Conservation (phyloP, 2,797 vertebrate species). For the Sebastes oblongus region DNA sequence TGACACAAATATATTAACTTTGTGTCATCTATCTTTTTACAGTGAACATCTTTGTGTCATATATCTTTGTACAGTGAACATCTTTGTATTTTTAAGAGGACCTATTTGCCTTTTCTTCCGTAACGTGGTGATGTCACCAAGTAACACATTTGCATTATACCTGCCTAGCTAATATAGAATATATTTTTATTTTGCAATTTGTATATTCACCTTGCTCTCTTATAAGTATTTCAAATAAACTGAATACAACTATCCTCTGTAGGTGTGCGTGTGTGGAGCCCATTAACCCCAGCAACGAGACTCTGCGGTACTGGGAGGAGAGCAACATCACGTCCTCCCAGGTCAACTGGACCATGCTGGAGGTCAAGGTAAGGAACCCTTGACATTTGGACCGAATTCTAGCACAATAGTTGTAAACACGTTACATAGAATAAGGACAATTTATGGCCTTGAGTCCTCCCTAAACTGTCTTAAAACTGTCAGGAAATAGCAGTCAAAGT, state of each 20-base stretch:
- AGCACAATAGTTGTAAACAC: neutral
- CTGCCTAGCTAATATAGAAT: no score
- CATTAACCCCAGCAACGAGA: conserved; percentile 90
- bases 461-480: no score
- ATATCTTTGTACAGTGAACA: no score
- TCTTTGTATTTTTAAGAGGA: no score
- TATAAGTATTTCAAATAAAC: neutral
- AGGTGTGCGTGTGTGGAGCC: conserved; percentile 94
- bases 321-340: conserved; percentile 89
- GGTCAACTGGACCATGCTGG: conserved; percentile 91
- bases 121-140: no score
- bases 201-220: neutral
- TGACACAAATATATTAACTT: no score
- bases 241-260: conserved; percentile 16
- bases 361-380: conserved; percentile 81
- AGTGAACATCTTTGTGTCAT: no score
- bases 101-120: no score
- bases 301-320: conserved; percentile 87
- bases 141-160: no score
- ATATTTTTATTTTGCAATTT: no score
- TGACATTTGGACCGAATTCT: neutral
- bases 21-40: no score
- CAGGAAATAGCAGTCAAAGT: no score
- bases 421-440: neutral
- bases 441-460: neutral